Base-by-base conservation (phyloP, 2,113 vertebrate genomes). In the Hypocryptadius cinnamomeus region DNA sequence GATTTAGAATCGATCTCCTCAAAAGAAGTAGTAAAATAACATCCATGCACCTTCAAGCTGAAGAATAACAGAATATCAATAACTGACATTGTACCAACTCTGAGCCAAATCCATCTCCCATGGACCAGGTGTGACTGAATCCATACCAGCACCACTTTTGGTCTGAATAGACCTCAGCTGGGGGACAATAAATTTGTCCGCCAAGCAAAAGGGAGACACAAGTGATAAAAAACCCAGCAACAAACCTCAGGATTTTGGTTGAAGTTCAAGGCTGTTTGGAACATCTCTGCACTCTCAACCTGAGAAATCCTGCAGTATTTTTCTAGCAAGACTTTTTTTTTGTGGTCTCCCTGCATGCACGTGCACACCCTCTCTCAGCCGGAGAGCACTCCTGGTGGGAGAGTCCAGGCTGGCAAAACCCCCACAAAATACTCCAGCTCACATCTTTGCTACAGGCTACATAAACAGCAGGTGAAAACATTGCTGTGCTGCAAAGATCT, bases 381-480 rank as follows among this genome's bases (percentile, higher is more conserved):
- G 0, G 71, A 73, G 44, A 83, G 37, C 22, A 63, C 5, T 87
- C 50, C 15, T 16, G 33, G 1, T 27, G 65, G 81, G 71, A 87
- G 50, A 87, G 33, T 40, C 68, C 0, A 0, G 37, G 44, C 56
- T 85, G 64, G 87, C 39, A 79, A 83, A 42, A 24, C 11, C 60
- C 47, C 57, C 37, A 47, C 65, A 53, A 66, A 91, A 37, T 60
- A 53, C 40, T 86, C 39, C 68, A 22, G 37, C 68, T 84, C 79
- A 64, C 35, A 30, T 80, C 79, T 96, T 92, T 74, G 71, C 91
- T 90, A 85, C 16, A 33, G 68, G 87, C 82, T 68, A 53, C 54
- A 54, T 35, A 94, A 95, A 92, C 64, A 88, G 85, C 90, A 95
- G 90, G 82, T 96, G 88, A 93, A 88, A 85, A 88, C 56, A 66